Evolutionary conservation across 2,797 vertebrate species (phyloP), one percentile per base, ranked within the genome.

Genomic region (Cirrhinus mrigala): DNA sequence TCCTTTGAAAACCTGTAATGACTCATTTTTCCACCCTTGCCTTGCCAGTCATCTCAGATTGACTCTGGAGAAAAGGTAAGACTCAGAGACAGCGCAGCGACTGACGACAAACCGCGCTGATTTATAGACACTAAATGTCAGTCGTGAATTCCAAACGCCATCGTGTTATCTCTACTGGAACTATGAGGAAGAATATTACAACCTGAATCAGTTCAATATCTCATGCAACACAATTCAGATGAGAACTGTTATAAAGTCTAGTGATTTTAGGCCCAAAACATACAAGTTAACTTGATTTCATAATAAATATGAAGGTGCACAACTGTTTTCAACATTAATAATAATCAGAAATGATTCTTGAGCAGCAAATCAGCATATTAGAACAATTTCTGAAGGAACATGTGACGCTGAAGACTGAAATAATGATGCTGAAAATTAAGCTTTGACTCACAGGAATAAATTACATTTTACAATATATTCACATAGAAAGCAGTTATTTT

Each of bases 11-110:
- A 60, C 88, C 52, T 80, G 16, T 90, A 91, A 93, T 91, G 58
- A 85, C 88, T 90, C 27, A 78, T 92, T 91, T 94, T 91, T 94
- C 66, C 90, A 90, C 90, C 89, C 90, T 91, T 93, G 89, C 92
- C 64, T 89, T 91, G 85, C 89, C 93, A 95, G 94, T 95, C 94
- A 93, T 89, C 92, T 95, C 94, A 94, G 92, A 93, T 92, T 95
- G 92, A 93, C 93, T 90, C 81, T 94, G 90, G 94, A 94, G 89
- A 94, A 93, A 89, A 95, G 94, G 95, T 95, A 94, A 95, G 94
- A 88, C 76, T 87, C 89, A 84, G 89, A 87, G 87, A 81, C 69
- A 56, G 52, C 82, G 62, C 81, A 50, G 15, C 29, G 20, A 6
- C 27, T 11, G 58, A 44, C 48, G 56, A 27, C 66, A 81, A 44